A percentile compares a stretch with the other conserved stretches of the same genome.
phyloP scores from a whole-genome alignment of 2,888 invertebrate genomes.

The Zelleria hepariella region DNA sequence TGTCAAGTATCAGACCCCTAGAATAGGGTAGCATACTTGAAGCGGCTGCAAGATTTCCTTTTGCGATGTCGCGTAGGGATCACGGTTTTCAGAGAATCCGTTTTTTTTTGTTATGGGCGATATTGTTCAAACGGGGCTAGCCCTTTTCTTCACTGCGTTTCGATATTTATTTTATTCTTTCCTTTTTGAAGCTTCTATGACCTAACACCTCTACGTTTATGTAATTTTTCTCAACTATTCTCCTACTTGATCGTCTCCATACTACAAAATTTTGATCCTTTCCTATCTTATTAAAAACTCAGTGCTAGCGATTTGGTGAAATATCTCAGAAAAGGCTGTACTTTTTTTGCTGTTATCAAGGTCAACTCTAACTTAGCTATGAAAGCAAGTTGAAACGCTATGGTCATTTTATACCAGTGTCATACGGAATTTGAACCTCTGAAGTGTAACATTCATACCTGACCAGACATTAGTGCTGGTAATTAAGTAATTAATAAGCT shows the following conservation, averaged over 20 bases:
- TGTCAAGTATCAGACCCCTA: slow-evolving; percentile 38
- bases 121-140: too few species aligned
- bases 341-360: not conserved
- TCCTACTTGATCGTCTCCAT: too few species aligned
- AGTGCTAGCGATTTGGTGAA: too few species aligned
- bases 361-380: not conserved
- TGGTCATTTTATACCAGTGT: not conserved
- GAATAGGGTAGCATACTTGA: slow-evolving; percentile 41
- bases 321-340: not conserved
- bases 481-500: not conserved
- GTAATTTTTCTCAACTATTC: too few species aligned
- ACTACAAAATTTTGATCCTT: too few species aligned
- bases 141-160: too few species aligned
- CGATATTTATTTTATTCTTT: too few species aligned
- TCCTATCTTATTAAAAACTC: too few species aligned
- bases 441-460: slow-evolving; percentile 1
- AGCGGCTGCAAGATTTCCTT: not conserved
- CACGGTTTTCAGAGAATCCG: too few species aligned
- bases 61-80: too few species aligned
- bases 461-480: not conserved
- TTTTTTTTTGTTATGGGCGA: not conserved
- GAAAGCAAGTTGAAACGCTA: not conserved
- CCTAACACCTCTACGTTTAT: too few species aligned
- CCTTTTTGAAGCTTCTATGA: too few species aligned
- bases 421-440: not conserved